Percentiles rank a stretch among this genome's conserved stretches.
Conservation (phyloP, 2,888 invertebrate genomes). For the Stenichneumon culpator region DNA sequence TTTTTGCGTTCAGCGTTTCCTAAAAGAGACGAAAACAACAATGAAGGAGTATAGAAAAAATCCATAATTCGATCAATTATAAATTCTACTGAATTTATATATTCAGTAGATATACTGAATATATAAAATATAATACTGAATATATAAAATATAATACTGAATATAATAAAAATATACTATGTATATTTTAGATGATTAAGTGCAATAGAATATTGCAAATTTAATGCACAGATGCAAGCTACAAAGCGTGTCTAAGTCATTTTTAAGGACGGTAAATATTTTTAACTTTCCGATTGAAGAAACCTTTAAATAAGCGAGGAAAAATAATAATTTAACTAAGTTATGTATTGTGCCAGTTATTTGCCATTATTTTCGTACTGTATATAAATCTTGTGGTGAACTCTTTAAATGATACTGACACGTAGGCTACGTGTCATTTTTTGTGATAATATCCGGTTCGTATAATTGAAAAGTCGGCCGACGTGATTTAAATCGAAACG, state of each 20-base stretch:
- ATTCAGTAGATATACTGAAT: no score
- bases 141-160: no score
- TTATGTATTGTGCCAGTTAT: not conserved
- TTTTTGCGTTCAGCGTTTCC: slow-evolving; percentile 44
- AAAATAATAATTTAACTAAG: slow-evolving; percentile 12
- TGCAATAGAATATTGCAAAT: not conserved
- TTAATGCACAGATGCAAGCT: slow-evolving; percentile 7
- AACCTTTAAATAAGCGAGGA: not conserved
- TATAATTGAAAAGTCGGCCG: no score
- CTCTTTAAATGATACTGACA: not conserved
- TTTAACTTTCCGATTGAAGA: not conserved
- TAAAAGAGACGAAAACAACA: slow-evolving; percentile 16
- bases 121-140: no score
- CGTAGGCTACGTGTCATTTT: not conserved
- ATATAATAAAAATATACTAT: no score
- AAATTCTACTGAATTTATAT: slow-evolving; percentile 14
- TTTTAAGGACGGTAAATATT: not conserved
- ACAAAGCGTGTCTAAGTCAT: not conserved
- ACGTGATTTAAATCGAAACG: not conserved
- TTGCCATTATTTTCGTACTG: slow-evolving; percentile 2
- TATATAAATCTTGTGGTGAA: not conserved
- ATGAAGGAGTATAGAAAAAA: slow-evolving; percentile 17
- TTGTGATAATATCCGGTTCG: not conserved
- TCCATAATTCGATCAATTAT: not conserved
- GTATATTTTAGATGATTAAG: slow-evolving; percentile 8